Percentiles rank a stretch among this genome's conserved stretches.
Conservation (phyloP, 23 tunicate species). For the Pegea sp. region DNA sequence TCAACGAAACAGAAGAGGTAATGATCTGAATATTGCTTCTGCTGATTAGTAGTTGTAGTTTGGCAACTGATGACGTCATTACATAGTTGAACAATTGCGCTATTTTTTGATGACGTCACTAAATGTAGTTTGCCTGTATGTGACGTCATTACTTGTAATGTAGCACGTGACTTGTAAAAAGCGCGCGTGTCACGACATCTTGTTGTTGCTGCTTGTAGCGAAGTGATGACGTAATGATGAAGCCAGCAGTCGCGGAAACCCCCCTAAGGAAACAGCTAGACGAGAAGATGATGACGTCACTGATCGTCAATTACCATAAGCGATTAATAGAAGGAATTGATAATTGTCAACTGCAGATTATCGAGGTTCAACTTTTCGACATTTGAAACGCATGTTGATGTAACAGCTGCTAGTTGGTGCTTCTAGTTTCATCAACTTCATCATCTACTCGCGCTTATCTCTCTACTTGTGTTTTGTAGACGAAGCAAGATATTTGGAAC, state of each 20-base stretch:
- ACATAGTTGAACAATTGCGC: too few relatives aligned
- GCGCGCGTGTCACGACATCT: background rate
- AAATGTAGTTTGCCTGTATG: too few relatives aligned
- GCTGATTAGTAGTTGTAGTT: too few relatives aligned
- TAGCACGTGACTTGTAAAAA: too few relatives aligned
- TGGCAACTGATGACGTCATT: too few relatives aligned
- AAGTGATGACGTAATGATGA: background rate
- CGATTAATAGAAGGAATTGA: conserved; percentile 5
- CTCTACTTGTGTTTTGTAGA: conserved; percentile 5
- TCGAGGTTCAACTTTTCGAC: conserved; percentile 6
- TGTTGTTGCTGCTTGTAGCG: background rate
- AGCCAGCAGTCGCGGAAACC: background rate
- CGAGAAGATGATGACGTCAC: conserved; percentile 10
- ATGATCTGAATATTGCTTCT: too few relatives aligned
- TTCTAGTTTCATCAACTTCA: background rate
- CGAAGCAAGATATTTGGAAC: conserved; percentile 54
- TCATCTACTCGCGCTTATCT: background rate
- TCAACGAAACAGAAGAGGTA: background rate
- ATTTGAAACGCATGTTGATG: background rate
- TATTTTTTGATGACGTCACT: too few relatives aligned
- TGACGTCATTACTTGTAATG: too few relatives aligned
- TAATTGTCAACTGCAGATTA: conserved; percentile 27
- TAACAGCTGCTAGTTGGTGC: background rate
- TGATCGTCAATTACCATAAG: conserved; percentile 9
- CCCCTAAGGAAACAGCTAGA: too few relatives aligned